phyloP scores from a whole-genome alignment of 1,140 invertebrate genomes.

The Laupala kohalensis region DNA sequence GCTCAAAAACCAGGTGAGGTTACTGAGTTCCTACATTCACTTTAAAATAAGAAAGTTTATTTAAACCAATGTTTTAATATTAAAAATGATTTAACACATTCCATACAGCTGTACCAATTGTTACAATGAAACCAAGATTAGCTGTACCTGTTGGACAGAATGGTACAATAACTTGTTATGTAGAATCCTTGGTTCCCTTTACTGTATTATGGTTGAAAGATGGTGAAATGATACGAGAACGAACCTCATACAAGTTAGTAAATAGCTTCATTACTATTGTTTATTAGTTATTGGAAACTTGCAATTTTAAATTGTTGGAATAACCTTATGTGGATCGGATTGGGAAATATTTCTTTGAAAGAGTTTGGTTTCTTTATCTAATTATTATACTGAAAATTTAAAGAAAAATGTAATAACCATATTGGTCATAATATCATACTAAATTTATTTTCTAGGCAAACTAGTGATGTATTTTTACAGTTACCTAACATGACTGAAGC shows the following conservation, averaged over 20 bases:
- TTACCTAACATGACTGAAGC: not conserved
- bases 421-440: not conserved
- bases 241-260: conserved; percentile 5
- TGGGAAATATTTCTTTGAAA: too few relatives aligned
- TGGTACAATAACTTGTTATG: conserved; percentile 29
- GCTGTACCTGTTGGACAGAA: conserved; percentile 3
- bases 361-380: too few relatives aligned
- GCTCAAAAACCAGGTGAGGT: conserved; percentile 25
- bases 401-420: too few relatives aligned
- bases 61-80: too few relatives aligned
- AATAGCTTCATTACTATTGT: not conserved
- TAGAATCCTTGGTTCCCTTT: conserved; percentile 39
- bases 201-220: conserved; percentile 36
- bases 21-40: too few relatives aligned
- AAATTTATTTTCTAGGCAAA: conserved; percentile 27
- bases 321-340: too few relatives aligned
- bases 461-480: conserved; percentile 29
- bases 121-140: not conserved
- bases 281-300: not conserved
- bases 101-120: conserved; percentile 1
- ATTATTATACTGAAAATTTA: too few relatives aligned
- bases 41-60: too few relatives aligned
- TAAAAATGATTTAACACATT: too few relatives aligned
- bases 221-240: conserved; percentile 9
- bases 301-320: too few relatives aligned